A percentile compares a stretch with the other conserved stretches of the same genome.
phyloP scores from a whole-genome alignment of 2,113 vertebrate genomes.

The Channa argus region DNA sequence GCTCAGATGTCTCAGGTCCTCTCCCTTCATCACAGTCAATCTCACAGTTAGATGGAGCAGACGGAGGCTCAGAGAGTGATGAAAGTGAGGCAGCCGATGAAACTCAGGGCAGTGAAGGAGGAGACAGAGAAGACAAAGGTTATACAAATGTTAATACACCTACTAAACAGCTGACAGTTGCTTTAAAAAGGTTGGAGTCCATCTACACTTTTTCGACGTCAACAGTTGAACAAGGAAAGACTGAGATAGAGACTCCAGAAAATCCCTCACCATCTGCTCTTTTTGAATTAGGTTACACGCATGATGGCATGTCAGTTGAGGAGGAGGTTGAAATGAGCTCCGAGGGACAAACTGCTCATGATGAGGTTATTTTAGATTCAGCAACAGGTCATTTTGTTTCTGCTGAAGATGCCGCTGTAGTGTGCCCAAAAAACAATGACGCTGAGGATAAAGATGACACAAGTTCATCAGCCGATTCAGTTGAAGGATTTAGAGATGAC shows the following conservation, averaged over 20 bases:
- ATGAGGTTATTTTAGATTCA: constrained; percentile 64
- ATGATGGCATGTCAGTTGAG: constrained; percentile 36
- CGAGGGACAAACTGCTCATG: constrained; percentile 18
- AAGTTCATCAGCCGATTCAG: constrained; percentile 54
- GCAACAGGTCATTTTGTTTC: constrained; percentile 66
- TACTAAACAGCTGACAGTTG: constrained; percentile 53
- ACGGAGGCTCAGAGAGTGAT: constrained; percentile 88
- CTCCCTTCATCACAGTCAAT: constrained; percentile 75
- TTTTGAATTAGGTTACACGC: constrained; percentile 30
- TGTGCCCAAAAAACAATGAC: neutral
- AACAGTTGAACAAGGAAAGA: neutral
- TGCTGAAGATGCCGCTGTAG: constrained; percentile 1
- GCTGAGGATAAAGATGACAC: constrained; percentile 25
- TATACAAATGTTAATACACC: constrained; percentile 58
- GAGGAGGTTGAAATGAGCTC: constrained; percentile 58
- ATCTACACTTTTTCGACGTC: constrained; percentile 30
- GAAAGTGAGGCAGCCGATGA: constrained; percentile 62
- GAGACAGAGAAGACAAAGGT: constrained; percentile 3
- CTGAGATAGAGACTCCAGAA: constrained; percentile 16
- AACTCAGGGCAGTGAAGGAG: constrained; percentile 16
- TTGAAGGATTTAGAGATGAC: constrained; percentile 70
- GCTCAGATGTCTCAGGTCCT: constrained; percentile 57
- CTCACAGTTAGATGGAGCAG: constrained; percentile 90
- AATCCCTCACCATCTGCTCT: constrained; percentile 10
- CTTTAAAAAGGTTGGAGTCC: constrained; percentile 68